Percentiles rank a stretch among this genome's conserved stretches.
Conservation (phyloP, 2,113 vertebrate genomes). For the Conger conger region DNA sequence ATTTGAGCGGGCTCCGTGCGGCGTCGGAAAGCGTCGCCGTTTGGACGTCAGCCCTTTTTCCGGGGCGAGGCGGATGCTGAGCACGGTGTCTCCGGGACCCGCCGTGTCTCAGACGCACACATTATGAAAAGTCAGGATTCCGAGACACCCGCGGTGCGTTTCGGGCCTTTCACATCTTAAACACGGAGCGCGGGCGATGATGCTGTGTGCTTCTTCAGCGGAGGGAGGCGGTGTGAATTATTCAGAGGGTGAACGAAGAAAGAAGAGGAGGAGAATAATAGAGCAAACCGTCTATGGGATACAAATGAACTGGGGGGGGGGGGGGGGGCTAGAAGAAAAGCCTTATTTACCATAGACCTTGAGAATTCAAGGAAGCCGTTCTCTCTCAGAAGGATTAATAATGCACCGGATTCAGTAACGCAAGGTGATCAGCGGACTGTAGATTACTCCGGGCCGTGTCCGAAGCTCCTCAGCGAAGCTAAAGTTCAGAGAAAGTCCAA, state of each 20-base stretch:
- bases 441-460: constrained; percentile 47
- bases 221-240: constrained; percentile 57
- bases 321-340: constrained; percentile 27
- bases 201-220: constrained; percentile 58
- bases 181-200: constrained; percentile 57
- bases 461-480: constrained; percentile 39
- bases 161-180: constrained; percentile 57
- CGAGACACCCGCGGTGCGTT: constrained; percentile 34
- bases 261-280: constrained; percentile 17
- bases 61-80: not conserved
- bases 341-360: constrained; percentile 64
- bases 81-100: not conserved
- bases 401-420: constrained; percentile 60
- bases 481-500: constrained; percentile 32
- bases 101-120: not conserved
- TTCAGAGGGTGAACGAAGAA: constrained; percentile 47
- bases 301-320: constrained; percentile 44
- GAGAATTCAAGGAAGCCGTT: constrained; percentile 44
- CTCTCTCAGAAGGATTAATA: constrained; percentile 59
- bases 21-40: constrained; percentile 41
- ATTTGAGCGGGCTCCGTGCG: constrained; percentile 45
- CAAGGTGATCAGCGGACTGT: constrained; percentile 58
- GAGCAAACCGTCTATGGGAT: constrained; percentile 41
- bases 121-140: constrained; percentile 6
- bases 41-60: constrained; percentile 35